Evolutionary conservation across 2,888 invertebrate species (phyloP), one percentile per base, ranked within the genome.

Genomic region (Coremacera marginata): DNA sequence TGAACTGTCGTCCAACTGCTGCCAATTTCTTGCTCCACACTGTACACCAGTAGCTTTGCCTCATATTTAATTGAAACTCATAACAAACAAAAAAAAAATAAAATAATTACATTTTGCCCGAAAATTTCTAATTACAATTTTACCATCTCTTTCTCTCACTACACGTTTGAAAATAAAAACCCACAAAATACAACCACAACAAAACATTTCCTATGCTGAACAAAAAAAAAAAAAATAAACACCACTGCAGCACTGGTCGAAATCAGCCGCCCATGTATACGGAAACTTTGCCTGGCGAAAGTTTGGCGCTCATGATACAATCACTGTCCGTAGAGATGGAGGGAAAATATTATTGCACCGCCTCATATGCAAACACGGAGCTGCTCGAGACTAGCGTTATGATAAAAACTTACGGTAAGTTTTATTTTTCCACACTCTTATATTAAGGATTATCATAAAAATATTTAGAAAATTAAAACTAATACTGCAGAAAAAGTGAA

Each of bases 281-380:
- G 76, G 94, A 94, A 85, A 90, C 91, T 78, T 89, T 92, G 88
- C 91, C 92, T 74, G 92, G 92, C 57, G 93, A 93, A 85, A 92
- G 92, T 81, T 91, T 94, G 82, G 92, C 93, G 76, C 91, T 96
- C 78, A 93, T 95, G 88, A 95, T 96, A 87, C 92, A 93, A 70
- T 92, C 93, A 52, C 91, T 96, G 82, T 92, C 93, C 57, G 93
- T 94, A 81, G 92, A 93, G 76, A 94, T 96, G 91, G 94, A 93
- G 52, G 96, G 96, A 77, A 92, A 91, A 83, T 97, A 96, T 90
- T 94, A 93, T 79, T 97, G 97, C 86, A 92, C 92, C 37, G 95
- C 95, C n/a, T 93, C 91, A 78, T 96, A 96, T 89, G 94, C 95
- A 78, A 91, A 90, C 82, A 93, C 93, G 77, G 91, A 93, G 85